Percentiles rank a stretch among this genome's conserved stretches.
These are phyloP conservation scores for Neolamprologus tretocephalus DNA, from an alignment of 2,113 vertebrate species.

Conservation along the genomic window DNA sequence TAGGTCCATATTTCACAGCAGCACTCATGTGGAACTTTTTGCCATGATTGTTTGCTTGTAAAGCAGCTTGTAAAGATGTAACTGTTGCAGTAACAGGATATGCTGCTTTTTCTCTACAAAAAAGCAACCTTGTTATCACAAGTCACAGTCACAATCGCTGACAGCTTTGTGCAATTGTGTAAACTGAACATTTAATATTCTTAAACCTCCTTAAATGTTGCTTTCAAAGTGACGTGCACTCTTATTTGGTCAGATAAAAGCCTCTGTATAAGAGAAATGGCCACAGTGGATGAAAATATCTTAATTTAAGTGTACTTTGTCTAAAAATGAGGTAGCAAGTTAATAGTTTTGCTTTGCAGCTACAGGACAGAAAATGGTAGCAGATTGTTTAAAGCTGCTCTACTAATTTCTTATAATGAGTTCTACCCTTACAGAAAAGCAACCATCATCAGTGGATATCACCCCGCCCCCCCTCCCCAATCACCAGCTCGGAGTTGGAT, in stretches of 20 bases:
- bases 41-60: not conserved
- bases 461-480: not conserved
- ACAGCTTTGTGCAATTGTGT: not conserved
- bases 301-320: not conserved
- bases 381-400: not conserved
- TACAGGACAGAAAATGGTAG: not conserved
- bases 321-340: not conserved
- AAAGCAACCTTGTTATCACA: not conserved
- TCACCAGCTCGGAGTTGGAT: not conserved
- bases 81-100: not conserved
- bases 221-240: not conserved
- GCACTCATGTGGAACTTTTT: not conserved
- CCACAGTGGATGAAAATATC: not conserved
- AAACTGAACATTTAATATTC: not conserved
- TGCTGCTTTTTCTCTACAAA: not conserved
- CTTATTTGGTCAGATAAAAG: not conserved
- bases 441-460: not conserved
- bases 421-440: not conserved
- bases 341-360: not conserved
- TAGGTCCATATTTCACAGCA: not conserved
- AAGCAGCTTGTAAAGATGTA: not conserved
- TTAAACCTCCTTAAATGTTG: not conserved
- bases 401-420: not conserved
- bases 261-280: not conserved
- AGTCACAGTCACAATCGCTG: not conserved